Evolutionary conservation across 2,797 vertebrate species (phyloP).

Genomic region (Chelon auratus): DNA sequence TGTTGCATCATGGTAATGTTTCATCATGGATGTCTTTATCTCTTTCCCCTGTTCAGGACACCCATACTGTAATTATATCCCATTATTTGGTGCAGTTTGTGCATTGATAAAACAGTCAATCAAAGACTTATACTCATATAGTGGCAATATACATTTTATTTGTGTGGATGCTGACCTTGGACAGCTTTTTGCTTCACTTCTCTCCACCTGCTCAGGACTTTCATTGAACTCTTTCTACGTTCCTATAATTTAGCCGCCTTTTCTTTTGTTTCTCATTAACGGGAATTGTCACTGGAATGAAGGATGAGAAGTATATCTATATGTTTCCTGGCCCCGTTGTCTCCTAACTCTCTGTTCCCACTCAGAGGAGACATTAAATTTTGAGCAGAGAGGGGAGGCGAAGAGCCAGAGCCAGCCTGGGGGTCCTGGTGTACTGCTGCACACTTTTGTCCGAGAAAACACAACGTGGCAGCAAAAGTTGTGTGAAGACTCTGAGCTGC

Average conservation of each 20-base stretch:
- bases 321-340: slow-evolving; percentile 45
- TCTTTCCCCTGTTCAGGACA: background rate
- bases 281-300: slow-evolving; percentile 26
- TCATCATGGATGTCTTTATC: slow-evolving; percentile 20
- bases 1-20: slow-evolving; percentile 43
- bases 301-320: slow-evolving; percentile 50
- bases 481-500: slow-evolving; percentile 41
- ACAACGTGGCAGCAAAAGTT: slow-evolving; percentile 50
- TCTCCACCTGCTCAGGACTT: slow-evolving; percentile 1
- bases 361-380: slow-evolving; percentile 62
- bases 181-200: background rate
- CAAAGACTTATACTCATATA: background rate
- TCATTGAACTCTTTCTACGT: slow-evolving; percentile 18
- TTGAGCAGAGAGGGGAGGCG: slow-evolving; percentile 54
- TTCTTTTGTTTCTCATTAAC: slow-evolving; percentile 32
- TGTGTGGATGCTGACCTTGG: slow-evolving; percentile 8
- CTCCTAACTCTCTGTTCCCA: slow-evolving; percentile 35
- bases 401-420: slow-evolving; percentile 42
- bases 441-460: slow-evolving; percentile 68
- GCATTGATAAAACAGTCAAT: background rate
- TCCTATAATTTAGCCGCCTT: slow-evolving; percentile 35
- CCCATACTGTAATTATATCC: background rate
- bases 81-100: background rate
- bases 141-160: background rate
- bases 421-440: slow-evolving; percentile 54